Evolutionary conservation across 2,113 vertebrate genomes (phyloP).

Genomic region (Aviceda subcristata): DNA sequence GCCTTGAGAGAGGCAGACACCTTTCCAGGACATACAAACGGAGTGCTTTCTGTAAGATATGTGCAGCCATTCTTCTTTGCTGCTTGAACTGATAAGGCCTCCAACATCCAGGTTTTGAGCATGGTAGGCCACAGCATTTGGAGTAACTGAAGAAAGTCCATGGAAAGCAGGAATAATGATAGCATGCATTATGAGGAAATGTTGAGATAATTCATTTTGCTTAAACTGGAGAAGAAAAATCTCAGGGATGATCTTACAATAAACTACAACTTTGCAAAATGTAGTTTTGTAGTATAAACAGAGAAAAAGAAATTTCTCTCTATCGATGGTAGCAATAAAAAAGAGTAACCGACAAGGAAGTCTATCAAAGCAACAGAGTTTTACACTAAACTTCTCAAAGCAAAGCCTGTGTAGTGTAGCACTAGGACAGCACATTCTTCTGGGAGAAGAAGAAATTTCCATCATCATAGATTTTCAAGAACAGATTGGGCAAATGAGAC

Average conservation of each 20-base stretch:
- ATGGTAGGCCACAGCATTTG: background rate
- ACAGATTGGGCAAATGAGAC: background rate
- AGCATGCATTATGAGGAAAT: background rate
- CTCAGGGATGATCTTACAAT: background rate
- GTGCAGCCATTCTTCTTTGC: background rate
- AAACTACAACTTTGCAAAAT: background rate
- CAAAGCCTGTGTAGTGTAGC: background rate
- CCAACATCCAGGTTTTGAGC: background rate
- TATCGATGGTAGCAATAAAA: background rate
- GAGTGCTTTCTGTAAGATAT: background rate
- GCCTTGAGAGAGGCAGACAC: background rate
- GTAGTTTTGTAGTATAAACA: background rate
- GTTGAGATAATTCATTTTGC: background rate
- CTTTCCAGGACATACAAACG: accelerated
- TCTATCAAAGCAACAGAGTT: background rate
- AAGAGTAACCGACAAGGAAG: background rate
- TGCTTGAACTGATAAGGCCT: background rate
- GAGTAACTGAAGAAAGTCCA: background rate
- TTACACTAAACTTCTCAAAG: background rate
- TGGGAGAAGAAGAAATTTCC: background rate
- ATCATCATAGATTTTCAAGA: background rate
- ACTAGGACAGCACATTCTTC: background rate
- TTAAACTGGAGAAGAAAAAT: background rate
- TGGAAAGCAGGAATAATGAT: background rate
- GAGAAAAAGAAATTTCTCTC: background rate